phyloP scores from a whole-genome alignment of 2,888 invertebrate species.

The Neoscelio sp. region DNA sequence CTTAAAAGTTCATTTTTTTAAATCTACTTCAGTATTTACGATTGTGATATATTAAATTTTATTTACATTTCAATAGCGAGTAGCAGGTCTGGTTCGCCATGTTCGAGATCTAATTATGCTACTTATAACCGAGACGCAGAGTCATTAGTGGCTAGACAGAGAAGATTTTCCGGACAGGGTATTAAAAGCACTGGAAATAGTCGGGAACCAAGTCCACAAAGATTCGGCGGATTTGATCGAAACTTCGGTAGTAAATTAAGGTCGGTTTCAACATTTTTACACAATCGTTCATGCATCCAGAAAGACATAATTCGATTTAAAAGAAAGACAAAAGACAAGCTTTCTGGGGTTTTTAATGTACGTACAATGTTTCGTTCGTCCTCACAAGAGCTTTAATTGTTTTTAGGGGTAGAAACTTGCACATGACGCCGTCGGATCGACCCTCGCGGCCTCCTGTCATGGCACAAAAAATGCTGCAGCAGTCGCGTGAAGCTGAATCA shows the following conservation, averaged over 20 bases:
- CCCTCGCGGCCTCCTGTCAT: slow-evolving; percentile 85
- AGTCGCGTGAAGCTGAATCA: slow-evolving; percentile 94
- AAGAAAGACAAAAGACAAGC: too few species aligned
- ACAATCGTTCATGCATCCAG: too few species aligned
- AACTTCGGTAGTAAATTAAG: slow-evolving; percentile 79
- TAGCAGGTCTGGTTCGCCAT: slow-evolving; percentile 96
- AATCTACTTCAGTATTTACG: too few species aligned
- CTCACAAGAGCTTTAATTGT: too few species aligned
- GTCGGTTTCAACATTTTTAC: slow-evolving; percentile 65
- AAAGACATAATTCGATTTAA: too few species aligned
- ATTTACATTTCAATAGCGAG: slow-evolving; percentile 91
- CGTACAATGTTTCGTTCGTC: too few species aligned
- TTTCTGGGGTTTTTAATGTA: too few species aligned
- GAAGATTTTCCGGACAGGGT: slow-evolving; percentile 86
- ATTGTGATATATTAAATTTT: too few species aligned
- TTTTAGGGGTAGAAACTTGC: slow-evolving; percentile 78
- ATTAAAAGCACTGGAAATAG: slow-evolving; percentile 81
- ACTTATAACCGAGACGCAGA: slow-evolving; percentile 86
- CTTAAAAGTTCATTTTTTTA: slow-evolving; percentile 1
- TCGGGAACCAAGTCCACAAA: slow-evolving; percentile 84
- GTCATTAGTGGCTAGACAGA: slow-evolving; percentile 84
- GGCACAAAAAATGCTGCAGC: slow-evolving; percentile 93
- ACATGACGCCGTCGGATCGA: slow-evolving; percentile 74
- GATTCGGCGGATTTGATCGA: slow-evolving; percentile 79
- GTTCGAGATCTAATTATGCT: slow-evolving; percentile 91